Evolutionary conservation across 2,888 invertebrate species (phyloP), one percentile per base, ranked within the genome.

Genomic region (Trichogramma evanescens): DNA sequence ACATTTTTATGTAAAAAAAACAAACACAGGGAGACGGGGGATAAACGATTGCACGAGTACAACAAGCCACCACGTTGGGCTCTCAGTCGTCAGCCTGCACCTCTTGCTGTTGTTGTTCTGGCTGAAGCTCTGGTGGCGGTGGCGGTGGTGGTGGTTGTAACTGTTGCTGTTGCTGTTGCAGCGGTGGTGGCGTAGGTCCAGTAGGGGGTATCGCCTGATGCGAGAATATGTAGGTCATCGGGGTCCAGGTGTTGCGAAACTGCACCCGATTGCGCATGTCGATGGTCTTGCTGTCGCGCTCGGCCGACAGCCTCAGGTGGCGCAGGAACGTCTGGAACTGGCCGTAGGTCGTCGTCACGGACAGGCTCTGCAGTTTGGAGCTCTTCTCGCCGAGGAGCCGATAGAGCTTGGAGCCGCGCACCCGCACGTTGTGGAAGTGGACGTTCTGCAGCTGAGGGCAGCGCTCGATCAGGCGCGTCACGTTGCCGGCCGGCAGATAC

Each of bases 361-460:
- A 55, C 3, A 70, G 62, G 26, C 63, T 56, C 45, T 67, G 67
- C 13, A 73, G 54, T 41, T 68, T 61, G 8, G 67, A 62, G 1
- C 69, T 69, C 56, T 68, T 69, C 40, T 64, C 58, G 6, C 67
- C 74, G 54, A 74, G 65, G 5, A 72, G 61, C 8, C 63, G 68
- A 61, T 71, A 74, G 60, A 74, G 71, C 61, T 74, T 74, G 39
- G 62, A 57, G 7, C 73, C 72, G 4, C 70, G 70, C 42, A 74
- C 71, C 26, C 68, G 65, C 58, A 66, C 68, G 6, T 69, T 69
- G 3, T 64, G 49, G 50, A 72, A 68, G 46, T 62, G 67, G 58
- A 74, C 67, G 39, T 72, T 73, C 64, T 73, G 74, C 55, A 74
- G 66, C 9, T 62, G 66, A 5, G 58, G 56, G 59, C 74, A 74